A percentile compares a stretch with the other conserved stretches of the same genome.
These are phyloP conservation scores for Drosophila grimshawi DNA, from an alignment of 1,140 invertebrate genomes.

Conservation along the genomic window DNA sequence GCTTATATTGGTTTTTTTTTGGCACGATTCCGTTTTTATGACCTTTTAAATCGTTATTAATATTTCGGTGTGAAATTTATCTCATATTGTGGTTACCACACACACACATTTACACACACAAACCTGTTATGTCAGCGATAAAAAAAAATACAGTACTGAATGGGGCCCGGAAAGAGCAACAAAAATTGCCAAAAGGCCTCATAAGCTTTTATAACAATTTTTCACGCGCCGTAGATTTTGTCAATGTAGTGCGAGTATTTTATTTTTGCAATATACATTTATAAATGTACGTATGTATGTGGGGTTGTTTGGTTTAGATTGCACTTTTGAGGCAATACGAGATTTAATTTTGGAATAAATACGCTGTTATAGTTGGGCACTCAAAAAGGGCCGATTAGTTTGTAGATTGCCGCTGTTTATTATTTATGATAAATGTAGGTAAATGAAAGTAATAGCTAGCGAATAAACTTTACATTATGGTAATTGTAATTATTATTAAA, in stretches of 20 bases:
- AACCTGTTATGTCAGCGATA: slow-evolving; percentile 24
- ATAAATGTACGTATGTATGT: neutral
- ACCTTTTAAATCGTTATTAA: slow-evolving; percentile 47
- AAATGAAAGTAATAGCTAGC: too few species aligned
- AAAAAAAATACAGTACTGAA: neutral
- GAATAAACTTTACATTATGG: too few species aligned
- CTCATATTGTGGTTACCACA: slow-evolving; percentile 38
- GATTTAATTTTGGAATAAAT: slow-evolving; percentile 1
- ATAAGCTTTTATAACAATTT: slow-evolving; percentile 57
- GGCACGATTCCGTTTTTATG: slow-evolving; percentile 22
- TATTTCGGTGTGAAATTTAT: slow-evolving; percentile 51
- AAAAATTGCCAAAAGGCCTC: slow-evolving; percentile 34
- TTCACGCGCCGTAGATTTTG: slow-evolving; percentile 53
- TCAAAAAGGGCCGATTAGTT: neutral
- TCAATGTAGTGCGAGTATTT: slow-evolving; percentile 30
- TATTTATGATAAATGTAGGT: too few species aligned
- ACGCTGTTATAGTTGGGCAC: neutral
- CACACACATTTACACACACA: neutral
- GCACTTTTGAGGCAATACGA: slow-evolving; percentile 24
- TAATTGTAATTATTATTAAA: too few species aligned
- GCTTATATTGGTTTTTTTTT: slow-evolving; percentile 21
- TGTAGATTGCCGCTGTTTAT: neutral
- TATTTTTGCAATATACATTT: slow-evolving; percentile 10
- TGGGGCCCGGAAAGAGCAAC: slow-evolving; percentile 15
- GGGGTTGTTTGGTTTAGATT: slow-evolving; percentile 25